These are phyloP conservation scores for Xylota sylvarum DNA, from an alignment of 2,888 invertebrate species.

Conservation along the genomic window DNA sequence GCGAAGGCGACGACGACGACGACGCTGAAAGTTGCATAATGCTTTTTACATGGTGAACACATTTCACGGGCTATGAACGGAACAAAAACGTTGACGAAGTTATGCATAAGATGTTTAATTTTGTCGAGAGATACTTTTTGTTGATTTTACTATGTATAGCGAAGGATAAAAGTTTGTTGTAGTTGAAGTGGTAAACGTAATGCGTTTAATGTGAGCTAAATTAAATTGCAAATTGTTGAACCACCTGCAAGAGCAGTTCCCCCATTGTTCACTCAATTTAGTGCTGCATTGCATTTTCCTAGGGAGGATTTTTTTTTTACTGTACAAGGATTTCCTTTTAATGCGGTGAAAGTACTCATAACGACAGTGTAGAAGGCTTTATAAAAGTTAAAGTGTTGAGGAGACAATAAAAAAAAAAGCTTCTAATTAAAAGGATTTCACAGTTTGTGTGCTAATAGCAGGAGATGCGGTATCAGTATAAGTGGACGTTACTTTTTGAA, in stretches of 20 bases:
- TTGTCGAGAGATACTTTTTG: not conserved
- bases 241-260: not conserved
- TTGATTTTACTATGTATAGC: no score
- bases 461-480: no score
- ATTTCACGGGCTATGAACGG: slow-evolving; percentile 25
- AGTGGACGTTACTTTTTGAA: no score
- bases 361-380: no score
- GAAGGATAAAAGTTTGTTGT: not conserved
- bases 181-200: slow-evolving; percentile 14
- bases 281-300: not conserved
- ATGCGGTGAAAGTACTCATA: no score
- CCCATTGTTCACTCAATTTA: not conserved
- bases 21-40: slow-evolving; percentile 28
- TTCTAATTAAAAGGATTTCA: no score
- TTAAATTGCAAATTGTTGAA: slow-evolving; percentile 13
- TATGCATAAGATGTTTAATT: slow-evolving; percentile 19
- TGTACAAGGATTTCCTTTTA: no score
- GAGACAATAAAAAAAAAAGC: no score
- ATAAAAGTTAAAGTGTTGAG: no score
- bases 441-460: no score
- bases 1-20: slow-evolving; percentile 6
- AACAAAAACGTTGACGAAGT: not conserved
- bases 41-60: slow-evolving; percentile 7
- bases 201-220: slow-evolving; percentile 20
- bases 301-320: no score